Evolutionary conservation across 2,797 vertebrate species (phyloP), one percentile per base, ranked within the genome.

Genomic region (Phoxinus dragarum): DNA sequence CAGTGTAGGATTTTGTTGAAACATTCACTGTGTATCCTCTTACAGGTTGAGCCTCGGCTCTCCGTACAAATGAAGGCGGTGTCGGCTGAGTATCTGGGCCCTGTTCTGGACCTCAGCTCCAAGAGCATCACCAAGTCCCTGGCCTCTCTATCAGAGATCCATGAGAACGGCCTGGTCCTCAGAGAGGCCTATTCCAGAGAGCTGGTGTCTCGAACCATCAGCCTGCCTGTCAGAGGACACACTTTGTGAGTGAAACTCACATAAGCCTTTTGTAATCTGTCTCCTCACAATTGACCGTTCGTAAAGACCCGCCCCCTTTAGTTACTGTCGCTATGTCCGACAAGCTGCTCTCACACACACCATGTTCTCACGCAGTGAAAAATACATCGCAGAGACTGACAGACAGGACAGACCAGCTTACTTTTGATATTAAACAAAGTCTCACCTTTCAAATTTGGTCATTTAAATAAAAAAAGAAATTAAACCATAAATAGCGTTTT

Each of bases 111-210:
- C 6, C 91, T 94, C 40, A 94, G 96, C 67, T 96, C 96, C 59
- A 95, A 97, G 93, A 96, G 97, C 93, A 97, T 99, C 93, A 98
- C 98, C 89, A 99, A 99, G 90, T 98, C 97, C 40, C 93, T 99
- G 93, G 98, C 97, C 7, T 99, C 98, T 2, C 95, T 99, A 5
- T 97, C 97, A 0, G 98, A 99, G 93, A 99, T 99, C 92, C 96
- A 97, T 68, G 98, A 99, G 92, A 96, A 97, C 0, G 94, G 96
- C 3, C 91, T 96, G 14, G 94, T 96, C 6, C 76, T 97, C 27
- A 92, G 94, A 42, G 97, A 98, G 78, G 85, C 95, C 3, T 96
- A 95, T 49, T 95, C 95, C 93, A 94, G 96, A 87, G 97, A 98
- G 86, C 94, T 96, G 71, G 95, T 96, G 36, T 97, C 97, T 0